Base-by-base conservation (phyloP, 2,888 invertebrate genomes). In the Cephus runcator region DNA sequence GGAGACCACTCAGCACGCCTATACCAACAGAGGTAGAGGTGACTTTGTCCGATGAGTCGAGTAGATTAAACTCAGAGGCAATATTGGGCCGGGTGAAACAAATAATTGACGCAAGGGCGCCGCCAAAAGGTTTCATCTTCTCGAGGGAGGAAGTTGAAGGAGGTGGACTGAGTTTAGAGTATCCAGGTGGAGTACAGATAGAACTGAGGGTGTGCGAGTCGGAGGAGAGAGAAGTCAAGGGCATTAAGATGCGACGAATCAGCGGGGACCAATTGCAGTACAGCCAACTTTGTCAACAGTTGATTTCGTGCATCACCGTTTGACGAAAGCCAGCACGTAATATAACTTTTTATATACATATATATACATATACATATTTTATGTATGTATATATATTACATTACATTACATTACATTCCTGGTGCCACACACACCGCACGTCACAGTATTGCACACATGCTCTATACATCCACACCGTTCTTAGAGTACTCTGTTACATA, bases 231-330 rank as follows among this genome's bases (percentile, higher is more conserved):
- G 95, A 95, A 87, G 95, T 94, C 75, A 97, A 96, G 85, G 97
- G 97, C 11, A 93, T 97, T 85, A 97, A 97, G 86, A 94, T 98
- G 94, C 92, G 97, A 77, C 93, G 97, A 88, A 96, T 98, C 86
- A 97, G 97, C 0, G 97, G 97, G 9, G 97, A 98, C 91, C 96
- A 96, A 91, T 93, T 95, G 85, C 96, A 97, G 89, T 97, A 97
- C 89, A 96, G 96, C 81, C 96, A 97, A 91, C 93, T 97, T 69
- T 97, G 97, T 91, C 96, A 97, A 89, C 97, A 97, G 92, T 92
- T 98, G 86, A 96, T 97, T 80, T 96, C 96, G 75, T 97, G 96
- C 89, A 95, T 97, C 93, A 96, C 96, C 79, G 96, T 96, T 89
- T 96, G 91, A 91, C 91, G 90, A 87, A 89, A 87, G 83, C 87